phyloP scores from a whole-genome alignment of 1,140 invertebrate species.

The Triops longicaudatus region DNA sequence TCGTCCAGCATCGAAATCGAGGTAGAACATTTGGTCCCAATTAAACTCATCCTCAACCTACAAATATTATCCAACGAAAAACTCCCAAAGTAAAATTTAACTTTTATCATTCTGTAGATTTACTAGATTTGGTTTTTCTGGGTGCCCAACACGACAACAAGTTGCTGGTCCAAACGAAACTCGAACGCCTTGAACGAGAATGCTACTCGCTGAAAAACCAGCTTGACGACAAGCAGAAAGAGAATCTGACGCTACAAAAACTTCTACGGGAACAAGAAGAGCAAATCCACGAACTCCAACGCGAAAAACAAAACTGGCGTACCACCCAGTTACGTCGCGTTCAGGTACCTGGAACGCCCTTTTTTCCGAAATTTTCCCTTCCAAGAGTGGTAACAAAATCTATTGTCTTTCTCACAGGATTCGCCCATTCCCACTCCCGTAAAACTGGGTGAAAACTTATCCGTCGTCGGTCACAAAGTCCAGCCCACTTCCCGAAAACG shows the following conservation, averaged over 20 bases:
- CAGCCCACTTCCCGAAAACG: neutral
- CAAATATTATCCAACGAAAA: neutral
- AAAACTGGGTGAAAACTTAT: neutral
- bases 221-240: neutral
- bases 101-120: neutral
- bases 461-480: neutral
- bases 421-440: neutral
- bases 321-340: neutral
- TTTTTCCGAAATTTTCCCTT: neutral
- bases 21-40: neutral
- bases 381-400: neutral
- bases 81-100: neutral
- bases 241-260: neutral
- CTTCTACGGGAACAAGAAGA: neutral
- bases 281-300: neutral
- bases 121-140: neutral
- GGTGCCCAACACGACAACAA: neutral
- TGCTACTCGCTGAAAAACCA: constrained; percentile 7
- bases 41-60: too few species aligned
- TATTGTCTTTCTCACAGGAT: neutral
- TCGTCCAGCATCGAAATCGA: constrained; percentile 1
- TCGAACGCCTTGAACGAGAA: neutral
- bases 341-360: neutral
- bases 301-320: constrained; percentile 6
- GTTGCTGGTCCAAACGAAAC: neutral